Conservation (phyloP, 2,888 invertebrate species). For the Agrotis segetum region DNA sequence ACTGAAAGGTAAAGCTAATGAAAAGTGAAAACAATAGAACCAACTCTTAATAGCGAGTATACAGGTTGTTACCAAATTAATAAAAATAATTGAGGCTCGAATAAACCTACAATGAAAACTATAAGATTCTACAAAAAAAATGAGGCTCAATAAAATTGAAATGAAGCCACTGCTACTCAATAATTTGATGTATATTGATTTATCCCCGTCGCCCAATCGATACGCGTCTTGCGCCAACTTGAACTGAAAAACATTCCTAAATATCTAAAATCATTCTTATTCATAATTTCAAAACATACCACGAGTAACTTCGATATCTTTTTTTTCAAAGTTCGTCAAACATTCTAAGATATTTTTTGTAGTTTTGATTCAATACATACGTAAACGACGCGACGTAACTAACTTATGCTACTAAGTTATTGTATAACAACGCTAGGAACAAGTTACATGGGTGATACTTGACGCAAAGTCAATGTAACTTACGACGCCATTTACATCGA, state of each 20-base stretch:
- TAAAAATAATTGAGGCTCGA: too few species aligned
- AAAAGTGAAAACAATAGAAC: conserved; percentile 43
- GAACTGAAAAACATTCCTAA: background rate
- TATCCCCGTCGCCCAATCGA: background rate
- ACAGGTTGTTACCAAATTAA: conserved; percentile 9
- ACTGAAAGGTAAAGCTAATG: conserved; percentile 41
- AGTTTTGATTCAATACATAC: too few species aligned
- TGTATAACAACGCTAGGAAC: background rate
- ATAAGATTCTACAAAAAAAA: background rate
- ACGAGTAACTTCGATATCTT: background rate
- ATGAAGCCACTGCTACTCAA: background rate
- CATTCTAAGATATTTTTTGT: too few species aligned
- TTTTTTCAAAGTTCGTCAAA: too few species aligned
- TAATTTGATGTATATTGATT: background rate
- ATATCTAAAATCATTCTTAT: background rate
- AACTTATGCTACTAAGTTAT: too few species aligned
- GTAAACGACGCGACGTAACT: too few species aligned
- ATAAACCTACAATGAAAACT: too few species aligned
- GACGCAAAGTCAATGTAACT: background rate
- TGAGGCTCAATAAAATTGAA: too few species aligned
- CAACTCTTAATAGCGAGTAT: conserved; percentile 2
- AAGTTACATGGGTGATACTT: background rate
- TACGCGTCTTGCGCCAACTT: background rate
- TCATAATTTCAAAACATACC: background rate
- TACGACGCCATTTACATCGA: background rate